Evolutionary conservation across 2,797 vertebrate genomes (phyloP), one percentile per base, ranked within the genome.

Genomic region (Poecilia picta): DNA sequence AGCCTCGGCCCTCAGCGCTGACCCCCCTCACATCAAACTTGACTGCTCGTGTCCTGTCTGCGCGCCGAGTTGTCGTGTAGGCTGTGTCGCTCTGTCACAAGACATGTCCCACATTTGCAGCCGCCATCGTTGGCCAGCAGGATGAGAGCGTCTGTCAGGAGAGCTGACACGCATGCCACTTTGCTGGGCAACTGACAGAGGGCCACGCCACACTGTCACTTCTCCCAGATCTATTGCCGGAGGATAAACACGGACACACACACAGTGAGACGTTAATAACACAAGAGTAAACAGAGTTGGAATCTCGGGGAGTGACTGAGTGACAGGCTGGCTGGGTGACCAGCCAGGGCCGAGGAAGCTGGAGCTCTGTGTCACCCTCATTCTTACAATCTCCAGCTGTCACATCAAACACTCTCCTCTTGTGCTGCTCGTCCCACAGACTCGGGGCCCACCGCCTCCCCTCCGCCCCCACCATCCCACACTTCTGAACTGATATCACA

Each of bases 361-460:
- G 83, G 73, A 93, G 90, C 88, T 91, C 91, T 82, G 92, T 94
- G 94, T 95, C 93, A 93, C 85, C 86, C 94, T 96, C 95, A 94
- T 96, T 96, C 93, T 93, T 89, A 94, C 95, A 92, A 96, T 96
- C 95, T 96, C 92, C 94, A 94, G 89, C 93, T 95, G 96, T 95
- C 96, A 96, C 94, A 94, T 96, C 95, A 96, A 95, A 94, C 92
- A 88, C 89, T 89, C 82, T 47, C 87, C 81, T 89, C 73, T 81
- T 36, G 75, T 74, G 72, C 72, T 76, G 88, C 92, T 88, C 90
- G 82, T 77, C 87, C 89, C 87, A 81, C 57, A 75, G 73, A 79
- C 79, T 77, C 51, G 62, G 66, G 55, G 46, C 43, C 47, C 73
- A 45, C 36, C 85, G 46, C 83, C 81, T 62, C 41, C 72, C 49